Conservation (phyloP, 2,888 invertebrate genomes). For the Harpagoxenus sublaevis region DNA sequence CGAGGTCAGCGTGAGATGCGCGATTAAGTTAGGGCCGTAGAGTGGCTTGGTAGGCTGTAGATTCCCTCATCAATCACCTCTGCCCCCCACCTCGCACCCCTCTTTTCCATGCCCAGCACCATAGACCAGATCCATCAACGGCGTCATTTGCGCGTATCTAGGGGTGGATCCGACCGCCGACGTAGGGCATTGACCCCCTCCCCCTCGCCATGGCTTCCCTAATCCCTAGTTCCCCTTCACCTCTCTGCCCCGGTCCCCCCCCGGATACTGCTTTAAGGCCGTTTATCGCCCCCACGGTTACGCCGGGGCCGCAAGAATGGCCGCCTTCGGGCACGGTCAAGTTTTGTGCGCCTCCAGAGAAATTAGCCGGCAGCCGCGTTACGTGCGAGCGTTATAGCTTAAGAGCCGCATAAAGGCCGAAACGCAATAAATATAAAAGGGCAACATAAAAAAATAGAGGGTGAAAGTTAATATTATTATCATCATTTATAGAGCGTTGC, state of each 20-base stretch:
- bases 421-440: slow-evolving; percentile 17
- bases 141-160: slow-evolving; percentile 83
- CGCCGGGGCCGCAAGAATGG: slow-evolving; percentile 54
- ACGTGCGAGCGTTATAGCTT: neutral
- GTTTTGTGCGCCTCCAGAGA: slow-evolving; percentile 65
- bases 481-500: neutral
- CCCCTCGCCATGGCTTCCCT: slow-evolving; percentile 31
- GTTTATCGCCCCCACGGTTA: slow-evolving; percentile 41
- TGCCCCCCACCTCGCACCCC: slow-evolving; percentile 33
- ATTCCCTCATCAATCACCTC: slow-evolving; percentile 80
- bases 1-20: slow-evolving; percentile 74
- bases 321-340: slow-evolving; percentile 39
- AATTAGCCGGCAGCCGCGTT: slow-evolving; percentile 46
- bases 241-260: slow-evolving; percentile 3
- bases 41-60: slow-evolving; percentile 56
- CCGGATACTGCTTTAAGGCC: slow-evolving; percentile 46
- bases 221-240: neutral
- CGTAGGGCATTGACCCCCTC: slow-evolving; percentile 73
- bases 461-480: neutral
- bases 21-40: slow-evolving; percentile 55
- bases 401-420: neutral
- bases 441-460: neutral
- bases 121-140: slow-evolving; percentile 81
- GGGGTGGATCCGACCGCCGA: slow-evolving; percentile 73
- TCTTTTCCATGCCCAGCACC: slow-evolving; percentile 39